Conservation (phyloP, 2,888 invertebrate species). For the Geotrupes spiniger region DNA sequence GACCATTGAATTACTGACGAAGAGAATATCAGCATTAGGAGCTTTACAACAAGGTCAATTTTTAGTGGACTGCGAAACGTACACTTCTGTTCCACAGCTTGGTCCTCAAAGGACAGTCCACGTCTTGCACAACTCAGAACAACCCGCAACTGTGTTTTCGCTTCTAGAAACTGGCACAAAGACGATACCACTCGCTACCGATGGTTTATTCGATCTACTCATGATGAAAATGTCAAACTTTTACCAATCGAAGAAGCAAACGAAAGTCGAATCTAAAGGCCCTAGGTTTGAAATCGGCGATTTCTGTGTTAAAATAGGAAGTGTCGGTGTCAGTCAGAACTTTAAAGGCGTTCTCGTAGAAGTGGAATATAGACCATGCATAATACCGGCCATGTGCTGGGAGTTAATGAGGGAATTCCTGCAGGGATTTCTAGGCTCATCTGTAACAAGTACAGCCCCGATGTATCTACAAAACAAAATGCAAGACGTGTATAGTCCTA, state of each 20-base stretch:
- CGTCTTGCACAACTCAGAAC: slow-evolving; percentile 93
- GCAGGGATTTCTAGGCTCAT: slow-evolving; percentile 82
- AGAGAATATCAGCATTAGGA: slow-evolving; percentile 80
- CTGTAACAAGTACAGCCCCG: slow-evolving; percentile 71
- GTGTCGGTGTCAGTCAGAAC: slow-evolving; percentile 81
- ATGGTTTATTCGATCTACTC: slow-evolving; percentile 84
- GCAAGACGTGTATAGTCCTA: slow-evolving; percentile 84
- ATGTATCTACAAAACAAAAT: slow-evolving; percentile 70
- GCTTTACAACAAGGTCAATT: slow-evolving; percentile 88
- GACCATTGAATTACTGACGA: slow-evolving; percentile 82
- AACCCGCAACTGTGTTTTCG: slow-evolving; percentile 91
- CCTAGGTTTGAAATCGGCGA: slow-evolving; percentile 85
- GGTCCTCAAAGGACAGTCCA: slow-evolving; percentile 81
- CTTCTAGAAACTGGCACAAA: slow-evolving; percentile 84
- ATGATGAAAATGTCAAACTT: slow-evolving; percentile 87
- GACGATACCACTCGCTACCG: slow-evolving; percentile 84
- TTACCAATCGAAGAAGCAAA: slow-evolving; percentile 86
- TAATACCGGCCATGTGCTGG: slow-evolving; percentile 84
- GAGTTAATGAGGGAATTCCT: slow-evolving; percentile 87
- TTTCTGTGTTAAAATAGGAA: slow-evolving; percentile 90
- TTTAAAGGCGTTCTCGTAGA: slow-evolving; percentile 93
- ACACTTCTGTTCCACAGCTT: slow-evolving; percentile 73
- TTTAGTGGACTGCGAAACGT: slow-evolving; percentile 93
- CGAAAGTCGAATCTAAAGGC: slow-evolving; percentile 82
- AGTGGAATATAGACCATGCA: slow-evolving; percentile 90